phyloP scores from a whole-genome alignment of 1,140 invertebrate genomes.

The Gryllus bimaculatus region DNA sequence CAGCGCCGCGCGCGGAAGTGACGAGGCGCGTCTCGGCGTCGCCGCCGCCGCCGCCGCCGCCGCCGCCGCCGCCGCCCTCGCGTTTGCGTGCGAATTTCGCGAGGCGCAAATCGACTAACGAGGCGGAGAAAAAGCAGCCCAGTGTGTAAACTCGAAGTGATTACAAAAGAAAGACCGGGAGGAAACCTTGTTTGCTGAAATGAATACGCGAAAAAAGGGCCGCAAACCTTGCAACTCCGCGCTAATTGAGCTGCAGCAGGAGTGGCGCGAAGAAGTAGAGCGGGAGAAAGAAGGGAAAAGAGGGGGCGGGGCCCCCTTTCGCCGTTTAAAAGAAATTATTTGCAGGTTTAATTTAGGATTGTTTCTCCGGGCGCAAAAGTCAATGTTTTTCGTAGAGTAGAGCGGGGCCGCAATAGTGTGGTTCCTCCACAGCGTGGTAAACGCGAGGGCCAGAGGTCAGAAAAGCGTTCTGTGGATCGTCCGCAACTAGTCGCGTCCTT shows the following conservation, averaged over 20 bases:
- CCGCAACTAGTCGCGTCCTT: too few species aligned
- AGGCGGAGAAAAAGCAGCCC: neutral
- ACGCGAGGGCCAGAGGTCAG: neutral
- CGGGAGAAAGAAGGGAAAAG: neutral
- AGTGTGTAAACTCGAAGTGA: neutral
- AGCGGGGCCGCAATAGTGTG: neutral
- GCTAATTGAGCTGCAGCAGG: neutral
- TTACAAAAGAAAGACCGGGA: neutral
- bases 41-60: too few species aligned
- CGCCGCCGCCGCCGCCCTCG: too few species aligned
- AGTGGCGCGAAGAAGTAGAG: neutral
- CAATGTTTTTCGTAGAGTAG: neutral
- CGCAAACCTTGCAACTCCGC: neutral
- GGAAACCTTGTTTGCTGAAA: neutral
- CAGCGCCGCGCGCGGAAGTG: neutral
- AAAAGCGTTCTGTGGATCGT: too few species aligned
- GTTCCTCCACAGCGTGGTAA: neutral
- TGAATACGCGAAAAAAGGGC: constrained; percentile 1
- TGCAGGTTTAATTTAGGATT: neutral
- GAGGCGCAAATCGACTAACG: neutral
- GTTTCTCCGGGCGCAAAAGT: neutral
- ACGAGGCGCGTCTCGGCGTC: neutral
- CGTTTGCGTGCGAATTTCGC: neutral
- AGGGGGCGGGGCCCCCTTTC: too few species aligned
- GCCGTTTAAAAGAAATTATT: neutral